Conservation (phyloP, 1,140 invertebrate genomes). For the Leptopilina boulardi region DNA sequence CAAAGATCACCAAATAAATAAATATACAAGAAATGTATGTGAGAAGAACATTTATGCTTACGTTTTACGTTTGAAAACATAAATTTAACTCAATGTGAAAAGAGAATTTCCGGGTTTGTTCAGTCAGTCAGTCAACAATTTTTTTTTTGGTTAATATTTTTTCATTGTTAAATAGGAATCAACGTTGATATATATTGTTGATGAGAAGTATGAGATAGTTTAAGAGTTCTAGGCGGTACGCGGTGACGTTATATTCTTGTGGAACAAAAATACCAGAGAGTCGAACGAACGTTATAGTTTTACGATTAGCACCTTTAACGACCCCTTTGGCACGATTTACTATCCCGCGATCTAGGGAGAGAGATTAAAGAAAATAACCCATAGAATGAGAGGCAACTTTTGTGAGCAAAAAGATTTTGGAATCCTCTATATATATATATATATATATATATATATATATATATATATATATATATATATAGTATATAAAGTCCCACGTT, state of each 20-base stretch:
- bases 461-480: too few relatives aligned
- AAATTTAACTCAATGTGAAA: background rate
- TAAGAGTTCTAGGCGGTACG: background rate
- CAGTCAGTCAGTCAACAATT: constrained; percentile 2
- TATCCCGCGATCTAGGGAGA: constrained; percentile 51
- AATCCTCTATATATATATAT: too few relatives aligned
- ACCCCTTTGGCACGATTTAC: constrained; percentile 57
- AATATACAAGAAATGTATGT: background rate
- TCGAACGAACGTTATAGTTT: constrained; percentile 48
- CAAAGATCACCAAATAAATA: background rate
- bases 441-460: too few relatives aligned
- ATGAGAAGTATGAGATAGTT: constrained; percentile 28
- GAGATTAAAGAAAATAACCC: constrained; percentile 47
- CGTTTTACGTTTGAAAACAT: too few relatives aligned
- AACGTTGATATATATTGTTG: background rate
- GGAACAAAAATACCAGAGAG: constrained; percentile 10
- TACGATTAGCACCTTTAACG: constrained; percentile 61
- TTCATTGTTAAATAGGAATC: background rate
- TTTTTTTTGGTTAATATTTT: background rate
- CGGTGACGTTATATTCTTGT: constrained; percentile 22
- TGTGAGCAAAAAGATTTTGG: background rate
- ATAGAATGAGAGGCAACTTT: background rate
- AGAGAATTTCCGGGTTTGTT: constrained; percentile 18
- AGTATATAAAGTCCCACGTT: background rate
- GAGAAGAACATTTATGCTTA: background rate